Evolutionary conservation across 2,797 vertebrate species (phyloP).

Genomic region (Melanotaenia nigrans): DNA sequence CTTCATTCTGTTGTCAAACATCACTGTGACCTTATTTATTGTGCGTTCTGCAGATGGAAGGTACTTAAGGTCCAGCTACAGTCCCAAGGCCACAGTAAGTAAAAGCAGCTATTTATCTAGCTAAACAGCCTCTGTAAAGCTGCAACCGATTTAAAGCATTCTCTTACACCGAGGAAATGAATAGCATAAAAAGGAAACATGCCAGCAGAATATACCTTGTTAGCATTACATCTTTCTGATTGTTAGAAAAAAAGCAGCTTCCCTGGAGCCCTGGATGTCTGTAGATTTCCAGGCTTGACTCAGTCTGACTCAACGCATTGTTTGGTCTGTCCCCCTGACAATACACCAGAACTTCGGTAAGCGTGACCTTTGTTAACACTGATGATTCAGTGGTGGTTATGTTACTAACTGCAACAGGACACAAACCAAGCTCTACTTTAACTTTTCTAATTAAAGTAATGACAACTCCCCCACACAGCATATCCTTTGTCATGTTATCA

Average conservation of each 20-base stretch:
- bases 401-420: slow-evolving; percentile 8
- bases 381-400: slow-evolving; percentile 20
- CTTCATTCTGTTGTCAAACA: slow-evolving; percentile 18
- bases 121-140: slow-evolving; percentile 34
- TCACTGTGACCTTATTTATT: slow-evolving; percentile 42
- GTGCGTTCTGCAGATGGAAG: slow-evolving; percentile 18
- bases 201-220: slow-evolving; percentile 13
- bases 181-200: slow-evolving; percentile 25
- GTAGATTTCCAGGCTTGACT: slow-evolving; percentile 31
- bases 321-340: slow-evolving; percentile 30
- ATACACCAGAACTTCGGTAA: no score
- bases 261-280: slow-evolving; percentile 25
- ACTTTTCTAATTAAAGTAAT: no score
- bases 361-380: slow-evolving; percentile 7
- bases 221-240: not conserved
- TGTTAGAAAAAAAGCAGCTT: slow-evolving; percentile 41
- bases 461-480: no score
- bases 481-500: no score
- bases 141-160: slow-evolving; percentile 27
- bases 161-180: slow-evolving; percentile 22
- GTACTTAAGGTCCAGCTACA: slow-evolving; percentile 28
- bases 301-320: slow-evolving; percentile 21
- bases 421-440: not conserved
- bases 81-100: slow-evolving; percentile 25
- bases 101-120: slow-evolving; percentile 45